Evolutionary conservation across 1,140 invertebrate species (phyloP), one percentile per base, ranked within the genome.

Genomic region (Sinella curviseta): DNA sequence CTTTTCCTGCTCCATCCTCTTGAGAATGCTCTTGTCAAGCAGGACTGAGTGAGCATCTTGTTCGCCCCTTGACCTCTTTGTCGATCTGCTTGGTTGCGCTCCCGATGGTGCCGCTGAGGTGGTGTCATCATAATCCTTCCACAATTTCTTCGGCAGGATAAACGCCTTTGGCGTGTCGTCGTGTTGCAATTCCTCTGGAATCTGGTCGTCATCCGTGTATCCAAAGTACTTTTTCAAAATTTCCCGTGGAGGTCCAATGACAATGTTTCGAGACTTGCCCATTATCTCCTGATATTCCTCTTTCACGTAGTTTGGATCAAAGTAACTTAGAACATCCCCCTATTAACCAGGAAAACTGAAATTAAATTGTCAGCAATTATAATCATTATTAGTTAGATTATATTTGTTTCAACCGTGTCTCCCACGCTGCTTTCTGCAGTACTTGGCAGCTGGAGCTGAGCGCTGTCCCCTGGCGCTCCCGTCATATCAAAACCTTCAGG

Each of bases 261-360:
- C 65, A 31, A 70, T 70, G 30, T 70, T 70, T 70, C 65, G 30
- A 4, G 65, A 70, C 31, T 70, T 70, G 4, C n/a, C 65, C 8
- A 70, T 4, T 31, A 70, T 4, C 12, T 30, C 8, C n/a, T 70
- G 30, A n/a, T 17, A 70, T 33, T 70, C 65, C 12, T 24, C 3
- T n/a, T 33, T 30, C 4, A 70, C 31, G 31, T 31, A 70, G 2
- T 70, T 33, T 30, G 65, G 65, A 33, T 70, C 65, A 70, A 70
- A 70, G 65, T 70, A 70, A 33, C 65, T 70, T 12, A 70, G 65
- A 30, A 26, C 26, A n/a, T 65, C 57, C 26, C 57, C 57, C 57
- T 48, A 20, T 48, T n/a, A n/a, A n/a, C n/a, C n/a, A n/a, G n/a
- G n/a, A n/a, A n/a, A n/a, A n/a, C n/a, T 48, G 39, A 48, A 48